Base-by-base conservation (phyloP, 2,888 invertebrate species). In the Drosophila mercatorum region DNA sequence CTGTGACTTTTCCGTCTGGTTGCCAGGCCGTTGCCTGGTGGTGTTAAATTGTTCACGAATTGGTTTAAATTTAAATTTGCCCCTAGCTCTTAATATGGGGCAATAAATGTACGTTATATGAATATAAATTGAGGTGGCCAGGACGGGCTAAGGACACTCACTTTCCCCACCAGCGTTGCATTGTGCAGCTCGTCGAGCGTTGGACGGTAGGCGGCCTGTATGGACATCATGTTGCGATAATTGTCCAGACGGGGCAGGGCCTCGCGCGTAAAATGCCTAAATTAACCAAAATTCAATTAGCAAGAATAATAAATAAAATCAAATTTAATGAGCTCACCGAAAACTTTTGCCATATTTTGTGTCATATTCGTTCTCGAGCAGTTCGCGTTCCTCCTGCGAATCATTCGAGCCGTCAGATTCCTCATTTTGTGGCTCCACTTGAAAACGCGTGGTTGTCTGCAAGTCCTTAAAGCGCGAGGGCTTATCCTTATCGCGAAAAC, bases 161-260 rank as follows among this genome's bases (percentile, higher is more conserved):
- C 97, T 95, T 97, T 97, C 90, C 95, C 95, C 38, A 95, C 95
- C 41, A 96, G 92, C 14, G 97, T 96, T 65, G 96, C 95, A 92
- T 97, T 96, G 93, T 97, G 97, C 22, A 98, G 94, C 93, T 98
- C 97, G 91, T 98, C 97, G 72, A 98, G 93, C 5, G 97, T 97
- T 17, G 97, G 97, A 81, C 97, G 94, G 81, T 96, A 96, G 11
- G 96, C 97, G 4, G 97, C 97, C 92, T 97, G 97, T 51, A 97
- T 95, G 22, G 97, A 97, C 94, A 97, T 94, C 83, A 97, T 96
- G 89, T 97, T 97, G 78, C 97, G 95, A 93, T 97, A 97, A 93
- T 97, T 97, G 92, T 97, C 97, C 93, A 97, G 93, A 60, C 97
- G 94, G 3, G 97, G 97, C 70, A 97, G 92, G 8, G 97, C 97